Base-by-base conservation (phyloP, 2,797 vertebrate species). In the Channa striata region DNA sequence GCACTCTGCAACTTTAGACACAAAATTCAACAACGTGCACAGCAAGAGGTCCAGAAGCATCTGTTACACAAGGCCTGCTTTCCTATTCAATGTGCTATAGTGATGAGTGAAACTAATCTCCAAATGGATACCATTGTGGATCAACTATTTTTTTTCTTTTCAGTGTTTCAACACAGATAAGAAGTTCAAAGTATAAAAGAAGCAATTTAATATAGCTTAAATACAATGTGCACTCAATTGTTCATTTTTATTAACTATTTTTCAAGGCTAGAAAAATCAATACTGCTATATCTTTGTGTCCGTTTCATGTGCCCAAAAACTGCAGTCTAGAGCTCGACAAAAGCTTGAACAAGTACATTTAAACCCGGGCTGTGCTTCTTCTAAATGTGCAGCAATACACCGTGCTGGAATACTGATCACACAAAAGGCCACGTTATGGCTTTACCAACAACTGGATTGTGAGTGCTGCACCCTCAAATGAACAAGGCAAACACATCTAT, bases 231-330 rank as follows among this genome's bases (percentile, higher is more conserved):
- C 34, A 56, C 21, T 42, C 14, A 48, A 8, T 1, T 47, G 21
- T 40, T 66, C 2, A 47, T 69, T 62, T 21, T n/a, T 59, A 50
- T 66, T 20, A 37, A 11, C 8, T 40, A 42, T 71, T 59, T 59
- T 59, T 49, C 42, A 56, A 48, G 4, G 23, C 21, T 30, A 47
- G 21, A 68, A 51, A 72, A 56, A 74, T 70, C 39, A 67, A 63
- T 73, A 44, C 2, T 9, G 34, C 20, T 56, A 16, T 43, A 20
- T 34, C 5, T 56, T 34, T 34, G 53, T 49, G 33, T 49, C 20
- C 30, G 57, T 13, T 48, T 54, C 25, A 67, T 34, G 30, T 13
- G 42, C 40, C n/a, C 6, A 44, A 5, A 40, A 39, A 56, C 37
- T 70, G 42, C 23, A 48, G 16, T 12, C 20, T 21, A 16, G 14